Conservation (phyloP, 2,797 vertebrate genomes). For the Channa striata region DNA sequence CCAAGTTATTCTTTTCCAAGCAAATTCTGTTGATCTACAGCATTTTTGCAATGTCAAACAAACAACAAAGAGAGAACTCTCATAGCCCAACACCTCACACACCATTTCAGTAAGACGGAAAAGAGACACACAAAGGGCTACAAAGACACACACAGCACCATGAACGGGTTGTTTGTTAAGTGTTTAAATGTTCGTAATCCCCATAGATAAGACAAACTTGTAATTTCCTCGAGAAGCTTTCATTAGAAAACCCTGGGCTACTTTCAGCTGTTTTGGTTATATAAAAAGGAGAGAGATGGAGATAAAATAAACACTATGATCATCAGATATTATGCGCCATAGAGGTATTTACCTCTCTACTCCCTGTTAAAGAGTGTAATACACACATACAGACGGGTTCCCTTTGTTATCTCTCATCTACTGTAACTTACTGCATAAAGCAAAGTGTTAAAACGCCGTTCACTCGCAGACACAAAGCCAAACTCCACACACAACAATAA, state of each 20-base stretch:
- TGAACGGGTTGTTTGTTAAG: too few species aligned
- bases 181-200: background rate
- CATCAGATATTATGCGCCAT: background rate
- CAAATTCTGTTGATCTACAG: background rate
- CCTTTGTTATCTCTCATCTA: background rate
- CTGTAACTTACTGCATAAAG: constrained; percentile 5
- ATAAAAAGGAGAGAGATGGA: background rate
- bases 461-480: background rate
- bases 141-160: too few species aligned
- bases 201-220: background rate
- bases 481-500: background rate
- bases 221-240: background rate
- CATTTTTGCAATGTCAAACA: background rate
- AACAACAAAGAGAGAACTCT: background rate
- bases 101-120: too few species aligned
- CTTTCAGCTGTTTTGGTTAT: background rate
- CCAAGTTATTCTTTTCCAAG: background rate
- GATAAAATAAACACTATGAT: background rate
- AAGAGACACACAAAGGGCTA: too few species aligned
- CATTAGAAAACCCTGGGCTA: background rate
- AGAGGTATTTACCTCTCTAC: background rate
- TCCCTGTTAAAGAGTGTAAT: background rate
- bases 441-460: background rate
- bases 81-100: background rate
- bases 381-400: background rate